Evolutionary conservation across 2,888 invertebrate species (phyloP).

Genomic region (Drosophila tanythrix): DNA sequence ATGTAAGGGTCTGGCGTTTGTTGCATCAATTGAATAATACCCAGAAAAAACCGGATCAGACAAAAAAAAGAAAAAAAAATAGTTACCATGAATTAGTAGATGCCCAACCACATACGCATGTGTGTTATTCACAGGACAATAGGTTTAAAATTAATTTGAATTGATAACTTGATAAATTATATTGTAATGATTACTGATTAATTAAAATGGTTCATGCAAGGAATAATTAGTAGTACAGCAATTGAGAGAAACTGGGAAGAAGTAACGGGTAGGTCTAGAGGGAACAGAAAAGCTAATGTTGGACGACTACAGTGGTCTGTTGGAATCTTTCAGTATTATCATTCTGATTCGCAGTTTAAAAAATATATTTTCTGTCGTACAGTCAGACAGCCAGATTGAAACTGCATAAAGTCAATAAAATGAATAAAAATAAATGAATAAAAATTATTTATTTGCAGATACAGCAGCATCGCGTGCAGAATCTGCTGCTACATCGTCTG

Average conservation of each 20-base stretch:
- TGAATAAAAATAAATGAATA: background rate
- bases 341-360: background rate
- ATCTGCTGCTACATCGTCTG: slow-evolving; percentile 81
- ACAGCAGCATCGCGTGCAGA: slow-evolving; percentile 73
- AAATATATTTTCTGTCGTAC: background rate
- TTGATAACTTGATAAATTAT: background rate
- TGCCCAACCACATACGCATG: background rate
- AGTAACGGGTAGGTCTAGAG: background rate
- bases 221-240: background rate
- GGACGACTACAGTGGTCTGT: background rate
- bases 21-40: background rate
- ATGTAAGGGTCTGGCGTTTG: background rate
- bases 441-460: slow-evolving; percentile 55
- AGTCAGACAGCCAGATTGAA: background rate
- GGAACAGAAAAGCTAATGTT: background rate
- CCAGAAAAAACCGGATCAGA: background rate
- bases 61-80: too few relatives aligned
- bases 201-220: background rate
- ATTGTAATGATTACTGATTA: background rate
- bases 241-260: background rate
- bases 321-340: background rate
- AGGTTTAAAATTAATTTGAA: background rate
- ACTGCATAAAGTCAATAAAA: background rate
- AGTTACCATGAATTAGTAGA: background rate
- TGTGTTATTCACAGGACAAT: background rate